These are phyloP conservation scores for Prochilodus magdalenae DNA, from an alignment of 2,113 vertebrate species.

Conservation along the genomic window DNA sequence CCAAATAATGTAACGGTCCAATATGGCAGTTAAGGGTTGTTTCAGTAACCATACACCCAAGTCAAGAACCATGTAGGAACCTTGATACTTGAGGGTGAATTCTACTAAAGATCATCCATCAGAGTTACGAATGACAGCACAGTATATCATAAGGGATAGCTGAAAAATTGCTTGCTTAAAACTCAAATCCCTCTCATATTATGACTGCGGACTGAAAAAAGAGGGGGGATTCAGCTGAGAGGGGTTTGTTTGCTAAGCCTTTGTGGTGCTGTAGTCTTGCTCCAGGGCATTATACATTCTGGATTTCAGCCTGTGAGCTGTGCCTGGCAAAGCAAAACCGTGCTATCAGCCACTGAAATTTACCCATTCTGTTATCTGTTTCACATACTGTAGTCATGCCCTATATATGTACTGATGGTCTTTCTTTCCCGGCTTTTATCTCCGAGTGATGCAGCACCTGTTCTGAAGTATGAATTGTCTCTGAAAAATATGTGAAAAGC, in stretches of 20 bases:
- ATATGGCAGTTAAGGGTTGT: neutral
- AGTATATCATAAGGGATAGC: neutral
- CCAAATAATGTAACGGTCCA: too few relatives aligned
- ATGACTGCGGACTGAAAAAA: neutral
- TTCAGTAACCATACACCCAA: neutral
- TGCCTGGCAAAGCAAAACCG: conserved; percentile 44
- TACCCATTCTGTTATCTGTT: conserved; percentile 29
- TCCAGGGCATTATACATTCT: conserved; percentile 45
- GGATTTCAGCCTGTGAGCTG: conserved; percentile 40
- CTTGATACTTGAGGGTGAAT: neutral
- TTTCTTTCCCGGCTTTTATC: neutral
- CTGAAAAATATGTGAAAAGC: conserved; percentile 2
- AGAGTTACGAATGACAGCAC: neutral
- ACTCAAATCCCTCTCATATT: conserved; percentile 30
- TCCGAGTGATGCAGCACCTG: conserved; percentile 15
- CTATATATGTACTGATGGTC: conserved; percentile 8
- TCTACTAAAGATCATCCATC: neutral
- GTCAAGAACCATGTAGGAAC: neutral
- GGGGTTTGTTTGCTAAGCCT: conserved; percentile 24
- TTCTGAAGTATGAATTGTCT: conserved; percentile 7
- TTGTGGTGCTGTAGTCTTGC: conserved; percentile 34
- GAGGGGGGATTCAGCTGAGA: conserved; percentile 5
- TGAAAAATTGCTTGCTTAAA: conserved; percentile 11
- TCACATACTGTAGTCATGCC: conserved; percentile 16
- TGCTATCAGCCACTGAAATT: conserved; percentile 44